Evolutionary conservation across 1,140 invertebrate species (phyloP), one percentile per base, ranked within the genome.

Genomic region (Calephelis virginiensis): DNA sequence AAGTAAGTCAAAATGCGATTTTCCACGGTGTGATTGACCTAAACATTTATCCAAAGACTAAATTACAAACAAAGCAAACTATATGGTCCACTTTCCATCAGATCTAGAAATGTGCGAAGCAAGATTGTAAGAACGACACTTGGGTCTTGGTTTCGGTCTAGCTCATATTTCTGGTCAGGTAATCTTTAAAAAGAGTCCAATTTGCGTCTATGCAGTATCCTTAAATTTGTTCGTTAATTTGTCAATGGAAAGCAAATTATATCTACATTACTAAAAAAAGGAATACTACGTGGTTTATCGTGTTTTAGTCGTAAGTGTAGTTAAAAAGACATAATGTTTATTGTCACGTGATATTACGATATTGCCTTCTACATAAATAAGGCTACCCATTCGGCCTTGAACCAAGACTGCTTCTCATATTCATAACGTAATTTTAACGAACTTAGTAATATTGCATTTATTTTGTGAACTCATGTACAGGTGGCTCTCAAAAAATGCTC

Each of bases 341-440:
- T 64, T 46, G 38, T 66, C 56, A 46, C 64, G 73, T 71, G 71
- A 75, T 75, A 72, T 64, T 66, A 70, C 59, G 62, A 66, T 74
- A 74, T 72, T 72, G 72, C 74, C 69, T 72, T 73, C 67, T 70
- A 70, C 49, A 67, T 65, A 28, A 28, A 46, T 61, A 62, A 12
- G 61, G 40, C 14, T 12, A 43, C 63, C 63, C 63, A 74, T 72
- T 75, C 65, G 76, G 76, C 76, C 74, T 80, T 74, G 59, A 71
- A 78, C 53, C 60, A 76, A 81, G 79, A 81, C 75, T 81, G 76
- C 73, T 73, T 80, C 28, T 64, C 50, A 56, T 56, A 56, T 56
- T 56, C 53, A 56, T 56, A 56, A 12, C 37, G 53, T 56, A 56
- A 37, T 56, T 56, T 56, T 72, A 67, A 70, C 67, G 48, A 71